Evolutionary conservation across 2,888 invertebrate genomes (phyloP).

Genomic region (Oligia latruncula): DNA sequence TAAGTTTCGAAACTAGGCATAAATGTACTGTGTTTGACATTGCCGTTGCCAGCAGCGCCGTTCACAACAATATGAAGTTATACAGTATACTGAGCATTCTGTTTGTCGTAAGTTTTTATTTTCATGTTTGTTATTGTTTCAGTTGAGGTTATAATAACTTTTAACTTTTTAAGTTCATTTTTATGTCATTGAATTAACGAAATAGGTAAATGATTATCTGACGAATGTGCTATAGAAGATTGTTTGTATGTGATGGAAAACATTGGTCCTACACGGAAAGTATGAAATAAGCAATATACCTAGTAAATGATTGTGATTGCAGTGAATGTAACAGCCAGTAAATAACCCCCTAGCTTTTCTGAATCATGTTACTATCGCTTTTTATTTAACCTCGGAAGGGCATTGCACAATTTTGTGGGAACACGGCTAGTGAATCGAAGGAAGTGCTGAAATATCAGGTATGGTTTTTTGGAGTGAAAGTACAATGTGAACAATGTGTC

Average conservation of each 20-base stretch:
- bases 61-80: neutral
- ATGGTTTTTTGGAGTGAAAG: neutral
- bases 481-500: neutral
- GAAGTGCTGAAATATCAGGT: neutral
- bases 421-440: neutral
- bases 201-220: neutral
- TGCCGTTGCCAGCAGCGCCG: constrained; percentile 8
- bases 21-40: constrained; percentile 28
- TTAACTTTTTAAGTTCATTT: too few species aligned
- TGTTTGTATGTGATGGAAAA: neutral
- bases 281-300: neutral
- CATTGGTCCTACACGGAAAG: neutral
- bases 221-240: neutral
- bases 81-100: neutral
- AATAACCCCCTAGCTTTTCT: neutral
- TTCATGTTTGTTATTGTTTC: neutral
- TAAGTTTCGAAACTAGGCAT: neutral
- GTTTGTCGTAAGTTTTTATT: too few species aligned
- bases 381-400: neutral
- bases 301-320: neutral
- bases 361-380: neutral
- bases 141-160: neutral
- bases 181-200: accelerated
- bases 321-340: neutral
- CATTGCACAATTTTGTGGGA: neutral